Evolutionary conservation across 2,888 invertebrate genomes (phyloP).

Genomic region (Rhamphomyia laevipes): DNA sequence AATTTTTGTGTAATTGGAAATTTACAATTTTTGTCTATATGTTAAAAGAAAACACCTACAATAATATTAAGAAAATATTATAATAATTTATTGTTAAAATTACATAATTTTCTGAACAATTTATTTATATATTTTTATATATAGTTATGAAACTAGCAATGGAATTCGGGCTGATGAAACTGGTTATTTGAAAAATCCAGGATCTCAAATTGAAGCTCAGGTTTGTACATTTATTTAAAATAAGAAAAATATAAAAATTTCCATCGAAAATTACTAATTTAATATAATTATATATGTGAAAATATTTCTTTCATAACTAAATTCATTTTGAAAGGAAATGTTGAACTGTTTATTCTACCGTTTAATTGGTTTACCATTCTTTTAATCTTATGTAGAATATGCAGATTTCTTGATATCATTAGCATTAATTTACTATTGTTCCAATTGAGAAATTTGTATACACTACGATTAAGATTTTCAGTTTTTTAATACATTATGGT

Average conservation of each 20-base stretch:
- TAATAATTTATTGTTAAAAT: background rate
- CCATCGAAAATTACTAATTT: too few species aligned
- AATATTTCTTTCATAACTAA: background rate
- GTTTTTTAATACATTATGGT: too few species aligned
- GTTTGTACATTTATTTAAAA: conserved; percentile 20
- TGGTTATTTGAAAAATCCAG: conserved; percentile 48
- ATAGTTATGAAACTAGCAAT: conserved; percentile 51
- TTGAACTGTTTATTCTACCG: background rate
- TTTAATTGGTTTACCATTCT: background rate
- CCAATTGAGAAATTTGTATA: too few species aligned
- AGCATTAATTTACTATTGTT: background rate
- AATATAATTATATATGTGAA: background rate
- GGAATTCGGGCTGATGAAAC: conserved; percentile 51
- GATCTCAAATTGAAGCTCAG: conserved; percentile 45
- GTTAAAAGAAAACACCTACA: too few species aligned
- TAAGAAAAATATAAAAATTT: background rate
- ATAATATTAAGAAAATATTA: too few species aligned
- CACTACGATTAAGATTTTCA: too few species aligned
- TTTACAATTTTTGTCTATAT: too few species aligned
- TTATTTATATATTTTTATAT: background rate
- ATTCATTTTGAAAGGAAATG: background rate
- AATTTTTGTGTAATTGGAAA: too few species aligned
- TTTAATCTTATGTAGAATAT: background rate
- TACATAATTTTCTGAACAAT: background rate
- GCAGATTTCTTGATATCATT: too few species aligned